Base-by-base conservation (phyloP, 2,888 invertebrate genomes). In the Morpho helenor region DNA sequence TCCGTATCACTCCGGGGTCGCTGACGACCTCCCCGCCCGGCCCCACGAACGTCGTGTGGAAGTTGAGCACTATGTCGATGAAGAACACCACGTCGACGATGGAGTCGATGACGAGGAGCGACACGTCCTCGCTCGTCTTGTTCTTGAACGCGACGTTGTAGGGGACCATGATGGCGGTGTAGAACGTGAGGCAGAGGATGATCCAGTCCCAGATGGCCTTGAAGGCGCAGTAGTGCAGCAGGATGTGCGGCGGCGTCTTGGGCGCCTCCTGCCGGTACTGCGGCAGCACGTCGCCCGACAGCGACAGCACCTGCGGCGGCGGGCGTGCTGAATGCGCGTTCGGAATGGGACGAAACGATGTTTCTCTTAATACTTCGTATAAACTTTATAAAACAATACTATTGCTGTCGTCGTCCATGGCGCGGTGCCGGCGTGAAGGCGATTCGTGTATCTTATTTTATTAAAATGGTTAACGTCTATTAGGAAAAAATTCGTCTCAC, bases 131-230 rank as follows among this genome's bases (percentile, higher is more conserved):
- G 85, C 97, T 97, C 71, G 98, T 99, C 92, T 99, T 99, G 93
- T 98, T 99, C 93, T 99, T 98, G 93, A 99, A 99, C 84, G 99
- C 99, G 80, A 99, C 99, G 92, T 99, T 99, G 93, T 98, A 99
- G 71, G 99, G 99, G 80, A 99, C 99, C 97, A 95, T 94, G 87
- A 98, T 97, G 81, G 98, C 99, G 73, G 99, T 99, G 93, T 99
- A 99, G 94, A 99, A 99, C 76, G 99, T 99, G 84, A 99, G 94
- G 92, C 98, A 97, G 75, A 99, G 94, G 87, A 99, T 99, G 89
- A 99, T 97, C 99, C 99, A 99, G 93, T 99, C 99, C 98, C 99
- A 99, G 86, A 98, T 97, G 77, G 97, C 97, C 93, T 99, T 98
- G 93, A 99, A 99, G 79, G 99, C 98, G 93, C 99, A 99, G 93